Evolutionary conservation across 1,140 invertebrate genomes (phyloP), one percentile per base, ranked within the genome.

Genomic region (Melitaea cinxia): DNA sequence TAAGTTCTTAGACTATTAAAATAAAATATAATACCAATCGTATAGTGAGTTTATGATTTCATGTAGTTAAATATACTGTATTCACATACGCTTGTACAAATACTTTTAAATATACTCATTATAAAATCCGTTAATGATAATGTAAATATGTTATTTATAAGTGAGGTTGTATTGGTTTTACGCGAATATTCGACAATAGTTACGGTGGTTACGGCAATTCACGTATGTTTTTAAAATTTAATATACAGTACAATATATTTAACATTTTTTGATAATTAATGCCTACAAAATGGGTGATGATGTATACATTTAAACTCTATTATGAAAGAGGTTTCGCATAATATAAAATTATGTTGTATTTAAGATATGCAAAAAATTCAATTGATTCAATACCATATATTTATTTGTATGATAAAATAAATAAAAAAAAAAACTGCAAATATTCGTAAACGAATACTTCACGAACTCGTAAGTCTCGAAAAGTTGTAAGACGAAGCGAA

Each of bases 211-310:
- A 14, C 45, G 58, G 37, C 33, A 39, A 9, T 28, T 35, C 21
- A 52, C 42, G 14, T 1, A n/a, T 42, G 37, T 17, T 42, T 42
- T 17, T 42, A 42, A 42, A 49, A 59, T 59, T 52, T 52, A 37
- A 47, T 26, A n/a, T n/a, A n/a, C 24, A 60, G 58, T 39, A 37
- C 35, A 60, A 52, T 35, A 52, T 60, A 52, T 21, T 59, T 59
- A 35, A 52, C 19, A 17, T 35, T 45, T 7, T 39, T 26, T 15
- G 49, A 21, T 52, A 60, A 52, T 50, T 17, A 42, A 42, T 42
- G 37, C 15, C 1, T 14, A 42, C 6, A 42, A 42, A 42, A 42
- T 0, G 14, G 4, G 37, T 6, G 0, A 39, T 39, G 5, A 39
- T 39, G 5, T 17, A 33, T 10, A 10, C 12, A 10, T 39, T 39